Base-by-base conservation (phyloP, 2,797 vertebrate species). In the Rhinichthys osculus region DNA sequence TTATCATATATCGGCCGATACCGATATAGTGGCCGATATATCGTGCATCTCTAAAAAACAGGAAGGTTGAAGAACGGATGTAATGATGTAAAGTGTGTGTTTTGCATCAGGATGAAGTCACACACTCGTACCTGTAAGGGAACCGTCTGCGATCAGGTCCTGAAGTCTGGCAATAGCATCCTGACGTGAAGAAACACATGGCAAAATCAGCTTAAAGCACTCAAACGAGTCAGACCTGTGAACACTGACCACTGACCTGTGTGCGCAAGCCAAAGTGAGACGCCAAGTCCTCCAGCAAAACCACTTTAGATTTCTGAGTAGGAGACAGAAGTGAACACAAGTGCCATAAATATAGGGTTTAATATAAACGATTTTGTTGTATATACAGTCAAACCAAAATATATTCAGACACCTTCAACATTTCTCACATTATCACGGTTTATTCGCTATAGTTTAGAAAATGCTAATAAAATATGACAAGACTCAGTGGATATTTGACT, bases 201-300 rank as follows among this genome's bases (percentile, higher is more conserved):
- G 19, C 23, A 70, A 7, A 42, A 27, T 70, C 44, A n/a, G 11
- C 27, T 19, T 27, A 14, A 57, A 27, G 7, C 21, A 1, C n/a
- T n/a, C 21, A 3, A 1, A 33, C 1, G 17, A 23, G 35, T 40
- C 52, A 40, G 16, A 40, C 2, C 9, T 3, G 38, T 2, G 27
- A 38, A 38, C 23, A 4, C 5, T 74, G 13, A 17, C 17, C 6
- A 27, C 83, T 33, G 74, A 97, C 97, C 95, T 99, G 97, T 1
- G 98, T 99, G 88, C 97, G 96, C 90, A 99, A 95, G 78, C 97
- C 97, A 86, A 99, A 94, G 6, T 97, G 97, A 1, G 98, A 98
- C 1, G 97, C 98, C 94, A 99, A 72, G 57, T 99, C 98, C 92
- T 99, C 98, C 89, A 99, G 91, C 76, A 99, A 96, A 86, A 99